Base-by-base conservation (phyloP, 2,888 invertebrate genomes). In the Hypomecis punctinalis region DNA sequence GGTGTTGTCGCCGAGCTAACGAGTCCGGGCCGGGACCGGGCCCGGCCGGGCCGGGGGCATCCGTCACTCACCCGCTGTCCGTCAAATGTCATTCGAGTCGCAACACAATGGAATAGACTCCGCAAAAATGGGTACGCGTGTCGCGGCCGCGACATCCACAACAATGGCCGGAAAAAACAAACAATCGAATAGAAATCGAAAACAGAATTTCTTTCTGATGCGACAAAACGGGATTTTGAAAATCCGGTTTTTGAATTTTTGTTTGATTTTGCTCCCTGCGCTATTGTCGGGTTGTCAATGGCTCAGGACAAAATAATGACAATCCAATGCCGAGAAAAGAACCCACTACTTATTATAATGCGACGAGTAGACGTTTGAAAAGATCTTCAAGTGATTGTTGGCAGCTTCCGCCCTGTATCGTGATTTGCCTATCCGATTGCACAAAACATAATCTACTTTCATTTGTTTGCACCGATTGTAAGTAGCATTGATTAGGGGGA, bases 111-210 rank as follows among this genome's bases (percentile, higher is more conserved):
- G 89, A 81, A 86, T 89, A 90, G 90, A 88, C 84, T 88, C 83
- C 81, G 92, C 91, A 87, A 90, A 91, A 91, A 91, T 90, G 89
- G 80, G 88, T 85, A 84, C 91, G 90, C 90, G 89, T 89, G 90
- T 90, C 89, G 82, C 82, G 80, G 82, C 81, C 82, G 76, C 85
- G 84, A 81, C 85, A 76, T 79, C 78, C 77, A 77, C 84, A 85
- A 91, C 91, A 92, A 91, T 91, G 89, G 86, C 75, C 72, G 67
- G 79, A 90, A 91, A 89, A 91, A 91, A 91, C 89, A 90, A 93
- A 91, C 91, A 91, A 88, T 90, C 85, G 82, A 88, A 91, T 91
- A 91, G 91, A 92, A 92, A 92, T 90, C 90, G 91, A 93, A 91
- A 92, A 92, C 90, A 87, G 85, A 88, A 86, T 86, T 88, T 90